phyloP scores from a whole-genome alignment of 2,113 vertebrate genomes.

The Muntiacus muntjak region DNA sequence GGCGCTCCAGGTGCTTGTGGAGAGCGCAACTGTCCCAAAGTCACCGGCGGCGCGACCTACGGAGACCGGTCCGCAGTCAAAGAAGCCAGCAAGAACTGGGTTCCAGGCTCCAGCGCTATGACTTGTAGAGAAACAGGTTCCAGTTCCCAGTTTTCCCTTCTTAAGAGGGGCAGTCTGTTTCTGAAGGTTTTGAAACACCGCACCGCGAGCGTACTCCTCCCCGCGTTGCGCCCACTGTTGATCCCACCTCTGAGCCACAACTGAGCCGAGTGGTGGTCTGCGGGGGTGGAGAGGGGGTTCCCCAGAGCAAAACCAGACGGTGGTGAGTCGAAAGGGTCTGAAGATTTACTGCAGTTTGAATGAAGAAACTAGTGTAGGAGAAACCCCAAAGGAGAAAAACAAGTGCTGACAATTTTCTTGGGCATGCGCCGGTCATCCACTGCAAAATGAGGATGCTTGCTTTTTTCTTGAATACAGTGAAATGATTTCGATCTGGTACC shows the following conservation, averaged over 20 bases:
- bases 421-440: neutral
- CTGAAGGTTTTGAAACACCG: neutral
- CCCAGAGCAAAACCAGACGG: neutral
- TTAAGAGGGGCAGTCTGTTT: slow-evolving; percentile 44
- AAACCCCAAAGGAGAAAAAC: neutral
- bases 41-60: neutral
- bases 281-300: neutral
- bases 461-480: neutral
- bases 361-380: neutral
- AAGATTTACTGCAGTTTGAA: neutral
- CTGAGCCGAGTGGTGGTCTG: neutral
- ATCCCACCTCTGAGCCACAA: neutral
- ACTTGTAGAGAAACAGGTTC: neutral
- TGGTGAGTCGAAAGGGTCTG: neutral
- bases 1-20: neutral
- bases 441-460: neutral
- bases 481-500: neutral
- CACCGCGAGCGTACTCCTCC: neutral
- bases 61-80: accelerated
- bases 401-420: slow-evolving; percentile 4
- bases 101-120: neutral
- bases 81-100: neutral
- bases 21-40: neutral
- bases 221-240: accelerated
- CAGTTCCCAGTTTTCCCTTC: slow-evolving; percentile 43